Evolutionary conservation across 1,140 invertebrate genomes (phyloP), one percentile per base, ranked within the genome.

Genomic region (Drosophila pseudoobscura): DNA sequence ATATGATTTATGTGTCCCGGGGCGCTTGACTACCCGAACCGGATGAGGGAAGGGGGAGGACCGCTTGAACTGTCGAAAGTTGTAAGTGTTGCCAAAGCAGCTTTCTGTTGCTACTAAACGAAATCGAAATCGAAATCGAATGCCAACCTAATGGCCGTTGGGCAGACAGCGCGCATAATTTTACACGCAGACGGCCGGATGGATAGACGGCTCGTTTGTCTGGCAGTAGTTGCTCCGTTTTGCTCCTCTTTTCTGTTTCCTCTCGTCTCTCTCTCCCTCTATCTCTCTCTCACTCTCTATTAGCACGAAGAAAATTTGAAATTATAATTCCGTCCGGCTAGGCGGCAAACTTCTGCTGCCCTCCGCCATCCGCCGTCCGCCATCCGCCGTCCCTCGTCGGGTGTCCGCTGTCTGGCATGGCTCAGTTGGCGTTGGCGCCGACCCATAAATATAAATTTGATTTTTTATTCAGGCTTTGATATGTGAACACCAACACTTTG

Each of bases 81-180:
- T 83, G 84, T 89, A 83, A 88, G 84, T 79, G 79, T 88, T 89
- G 83, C 84, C 64, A 66, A 66, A 75, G 79, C 85, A 82, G 78
- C 75, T 85, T 85, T 75, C 58, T 69, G 65, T 84, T 79, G 75
- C 65, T 68, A 63, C 76, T 80, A 84, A 89, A 66, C 79, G 84
- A 79, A 89, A 84, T 68, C 83, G 83, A 79, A 89, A 84, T 68
- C 83, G 83, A 84, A 89, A 89, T 78, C 84, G 75, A 88, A 88
- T 88, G 75, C 84, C 58, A 73, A 58, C 79, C 61, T 87, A 87
- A 87, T 87, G 79, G 83, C 83, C 84, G 41, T 22, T 50, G 79
- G 83, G 52, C 84, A 88, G 84, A 79, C 84, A 72, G 72, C 47
- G 80, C 72, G 79, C 84, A 89, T 89, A 89, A 88, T 88, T 88